phyloP scores from a whole-genome alignment of 2,888 invertebrate species.

The Athalia rosae region DNA sequence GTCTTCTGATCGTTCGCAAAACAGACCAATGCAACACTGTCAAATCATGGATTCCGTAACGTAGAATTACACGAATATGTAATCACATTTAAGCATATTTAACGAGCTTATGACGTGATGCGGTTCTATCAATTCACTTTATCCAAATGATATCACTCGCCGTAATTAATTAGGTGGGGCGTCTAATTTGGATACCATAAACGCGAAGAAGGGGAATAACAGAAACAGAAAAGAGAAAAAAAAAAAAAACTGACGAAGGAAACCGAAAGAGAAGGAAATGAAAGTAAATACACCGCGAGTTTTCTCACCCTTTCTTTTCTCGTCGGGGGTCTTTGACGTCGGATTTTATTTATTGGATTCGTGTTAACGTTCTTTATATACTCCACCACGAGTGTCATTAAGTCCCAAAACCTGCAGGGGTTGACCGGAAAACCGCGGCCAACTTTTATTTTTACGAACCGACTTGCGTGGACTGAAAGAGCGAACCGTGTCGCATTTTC shows the following conservation, averaged over 20 bases:
- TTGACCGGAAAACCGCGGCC: too few relatives aligned
- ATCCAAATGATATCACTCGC: conserved; percentile 12
- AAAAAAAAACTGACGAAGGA: too few relatives aligned
- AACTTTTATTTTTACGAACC: too few relatives aligned
- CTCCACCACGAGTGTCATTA: not conserved
- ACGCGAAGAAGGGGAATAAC: not conserved
- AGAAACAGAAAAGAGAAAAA: too few relatives aligned
- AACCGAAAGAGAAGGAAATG: not conserved
- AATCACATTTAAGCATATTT: conserved; percentile 13
- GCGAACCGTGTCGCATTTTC: too few relatives aligned
- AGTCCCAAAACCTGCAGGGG: too few relatives aligned
- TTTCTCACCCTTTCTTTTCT: conserved; percentile 1
- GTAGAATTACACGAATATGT: too few relatives aligned
- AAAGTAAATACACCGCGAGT: not conserved
- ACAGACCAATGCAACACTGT: too few relatives aligned
- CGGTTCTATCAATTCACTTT: conserved; percentile 14
- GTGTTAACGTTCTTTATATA: conserved; percentile 15
- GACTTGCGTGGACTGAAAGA: too few relatives aligned
- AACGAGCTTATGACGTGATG: conserved; percentile 34
- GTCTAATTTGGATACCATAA: not conserved
- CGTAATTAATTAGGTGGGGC: conserved; percentile 26
- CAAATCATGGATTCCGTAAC: too few relatives aligned
- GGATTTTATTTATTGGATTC: conserved; percentile 28
- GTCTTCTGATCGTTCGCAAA: too few relatives aligned
- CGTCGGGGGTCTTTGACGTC: conserved; percentile 13